Evolutionary conservation across 1,140 invertebrate genomes (phyloP).

Genomic region (Drosophila watanabei): DNA sequence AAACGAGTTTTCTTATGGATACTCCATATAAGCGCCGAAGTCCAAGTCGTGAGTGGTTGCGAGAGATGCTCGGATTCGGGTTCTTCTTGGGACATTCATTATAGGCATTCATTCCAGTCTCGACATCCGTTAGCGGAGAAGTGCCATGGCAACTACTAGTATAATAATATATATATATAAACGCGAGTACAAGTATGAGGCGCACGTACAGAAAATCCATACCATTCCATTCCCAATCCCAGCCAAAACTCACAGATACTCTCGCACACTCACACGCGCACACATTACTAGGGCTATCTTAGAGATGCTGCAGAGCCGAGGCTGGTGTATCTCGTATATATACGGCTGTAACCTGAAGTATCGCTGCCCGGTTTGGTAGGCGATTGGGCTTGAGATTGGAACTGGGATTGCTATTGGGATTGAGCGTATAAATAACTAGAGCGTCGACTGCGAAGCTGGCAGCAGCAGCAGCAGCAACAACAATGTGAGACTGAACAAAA

Average conservation of each 20-base stretch:
- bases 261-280: conserved; percentile 23
- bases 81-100: conserved; percentile 55
- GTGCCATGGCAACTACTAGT: conserved; percentile 58
- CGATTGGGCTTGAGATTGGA: conserved; percentile 39
- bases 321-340: conserved; percentile 56
- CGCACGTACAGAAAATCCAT: conserved; percentile 44
- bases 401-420: conserved; percentile 35
- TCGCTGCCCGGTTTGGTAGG: conserved; percentile 55
- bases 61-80: conserved; percentile 33
- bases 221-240: conserved; percentile 32
- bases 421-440: conserved; percentile 55
- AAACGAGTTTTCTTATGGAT: conserved; percentile 69
- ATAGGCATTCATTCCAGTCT: conserved; percentile 44
- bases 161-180: conserved; percentile 24
- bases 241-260: conserved; percentile 32
- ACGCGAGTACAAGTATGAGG: conserved; percentile 16
- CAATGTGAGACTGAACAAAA: conserved; percentile 1
- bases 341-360: conserved; percentile 67
- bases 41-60: conserved; percentile 31
- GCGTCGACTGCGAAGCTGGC: conserved; percentile 27
- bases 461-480: conserved; percentile 22
- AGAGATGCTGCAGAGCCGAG: conserved; percentile 58
- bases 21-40: conserved; percentile 35
- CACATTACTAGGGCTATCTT: conserved; percentile 58
- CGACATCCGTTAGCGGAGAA: conserved; percentile 52